Evolutionary conservation across 2,113 vertebrate species (phyloP).

Genomic region (Seriola aureovittata): DNA sequence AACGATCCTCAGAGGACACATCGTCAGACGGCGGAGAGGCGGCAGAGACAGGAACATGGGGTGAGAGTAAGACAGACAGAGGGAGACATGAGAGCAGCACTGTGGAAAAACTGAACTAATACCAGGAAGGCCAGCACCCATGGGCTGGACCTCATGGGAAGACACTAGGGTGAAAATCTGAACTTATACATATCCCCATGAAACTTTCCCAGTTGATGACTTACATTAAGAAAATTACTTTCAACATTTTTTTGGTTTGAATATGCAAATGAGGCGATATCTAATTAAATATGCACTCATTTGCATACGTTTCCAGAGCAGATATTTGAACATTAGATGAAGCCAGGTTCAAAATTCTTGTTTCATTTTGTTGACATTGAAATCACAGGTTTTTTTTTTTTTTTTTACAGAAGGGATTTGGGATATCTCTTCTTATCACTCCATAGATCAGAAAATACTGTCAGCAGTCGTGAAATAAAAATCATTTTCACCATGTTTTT

Average conservation of each 20-base stretch:
- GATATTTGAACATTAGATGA: background rate
- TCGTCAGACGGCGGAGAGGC: slow-evolving; percentile 48
- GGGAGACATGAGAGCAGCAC: slow-evolving; percentile 38
- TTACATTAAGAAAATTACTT: too few relatives aligned
- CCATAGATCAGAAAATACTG: background rate
- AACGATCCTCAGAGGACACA: slow-evolving; percentile 75
- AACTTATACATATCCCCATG: too few relatives aligned
- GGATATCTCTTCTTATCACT: background rate
- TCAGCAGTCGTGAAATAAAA: background rate
- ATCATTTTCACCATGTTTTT: background rate
- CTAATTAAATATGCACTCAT: background rate
- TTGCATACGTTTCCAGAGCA: background rate
- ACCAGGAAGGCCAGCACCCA: slow-evolving; percentile 40
- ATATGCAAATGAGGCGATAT: background rate
- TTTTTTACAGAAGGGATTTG: background rate
- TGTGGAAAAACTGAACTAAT: slow-evolving; percentile 80
- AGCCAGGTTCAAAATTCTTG: background rate
- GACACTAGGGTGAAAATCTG: background rate
- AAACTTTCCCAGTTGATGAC: too few relatives aligned
- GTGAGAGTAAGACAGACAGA: slow-evolving; percentile 27
- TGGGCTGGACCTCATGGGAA: slow-evolving; percentile 10
- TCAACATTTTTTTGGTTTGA: background rate
- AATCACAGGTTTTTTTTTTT: background rate
- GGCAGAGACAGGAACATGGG: slow-evolving; percentile 36
- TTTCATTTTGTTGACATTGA: too few relatives aligned